Percentiles rank a stretch among this genome's conserved stretches.
Conservation (phyloP, 1,140 invertebrate species). For the Drosophila jambulina region DNA sequence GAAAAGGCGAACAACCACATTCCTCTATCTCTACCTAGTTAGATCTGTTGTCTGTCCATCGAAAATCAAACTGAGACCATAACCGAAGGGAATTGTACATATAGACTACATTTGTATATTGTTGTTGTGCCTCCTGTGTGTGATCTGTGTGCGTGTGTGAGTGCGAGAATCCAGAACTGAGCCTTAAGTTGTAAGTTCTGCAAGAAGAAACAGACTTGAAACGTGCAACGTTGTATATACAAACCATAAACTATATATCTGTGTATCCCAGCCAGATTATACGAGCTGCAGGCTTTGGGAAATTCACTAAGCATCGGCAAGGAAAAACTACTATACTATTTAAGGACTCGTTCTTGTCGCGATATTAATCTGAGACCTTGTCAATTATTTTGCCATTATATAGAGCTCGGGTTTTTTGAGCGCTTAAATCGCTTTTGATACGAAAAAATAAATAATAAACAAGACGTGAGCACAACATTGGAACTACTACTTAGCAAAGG, state of each 20-base stretch:
- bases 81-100: constrained; percentile 14
- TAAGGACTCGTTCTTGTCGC: constrained; percentile 1
- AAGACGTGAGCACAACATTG: constrained; percentile 15
- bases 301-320: neutral
- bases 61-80: no score
- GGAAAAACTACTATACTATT: neutral
- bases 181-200: neutral
- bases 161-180: constrained; percentile 1
- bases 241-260: constrained; percentile 16
- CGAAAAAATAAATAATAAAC: neutral
- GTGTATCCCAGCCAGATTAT: constrained; percentile 4
- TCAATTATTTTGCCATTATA: constrained; percentile 30
- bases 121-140: constrained; percentile 3
- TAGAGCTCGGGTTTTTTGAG: constrained; percentile 29
- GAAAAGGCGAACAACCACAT: constrained; percentile 50
- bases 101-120: constrained; percentile 9
- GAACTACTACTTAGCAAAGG: constrained; percentile 9
- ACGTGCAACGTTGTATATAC: constrained; percentile 60
- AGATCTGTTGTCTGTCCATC: constrained; percentile 19
- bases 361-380: constrained; percentile 32
- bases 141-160: constrained; percentile 1
- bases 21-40: constrained; percentile 48
- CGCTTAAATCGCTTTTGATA: constrained; percentile 21
- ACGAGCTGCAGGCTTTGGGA: neutral
- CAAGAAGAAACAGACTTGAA: constrained; percentile 44